phyloP scores from a whole-genome alignment of 2,797 vertebrate genomes.

The Muscicapa comitata region DNA sequence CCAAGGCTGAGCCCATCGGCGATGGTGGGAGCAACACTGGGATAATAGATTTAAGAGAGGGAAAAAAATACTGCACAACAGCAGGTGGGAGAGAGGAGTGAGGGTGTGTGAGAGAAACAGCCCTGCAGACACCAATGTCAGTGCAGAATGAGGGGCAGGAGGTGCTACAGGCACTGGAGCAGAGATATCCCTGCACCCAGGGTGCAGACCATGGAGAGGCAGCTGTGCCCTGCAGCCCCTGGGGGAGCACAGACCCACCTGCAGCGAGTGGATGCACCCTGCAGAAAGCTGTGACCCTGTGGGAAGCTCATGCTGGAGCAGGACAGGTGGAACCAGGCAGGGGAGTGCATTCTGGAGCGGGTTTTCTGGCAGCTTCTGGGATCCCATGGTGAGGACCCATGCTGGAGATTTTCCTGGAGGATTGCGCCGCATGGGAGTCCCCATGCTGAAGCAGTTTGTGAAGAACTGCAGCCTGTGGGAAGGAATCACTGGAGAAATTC shows the following conservation, averaged over 20 bases:
- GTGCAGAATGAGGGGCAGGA: background rate
- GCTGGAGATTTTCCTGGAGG: background rate
- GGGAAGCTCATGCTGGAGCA: background rate
- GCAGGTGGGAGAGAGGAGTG: background rate
- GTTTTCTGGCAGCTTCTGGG: background rate
- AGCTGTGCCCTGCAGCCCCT: background rate
- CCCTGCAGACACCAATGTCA: background rate
- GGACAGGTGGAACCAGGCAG: background rate
- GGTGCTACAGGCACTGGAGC: background rate
- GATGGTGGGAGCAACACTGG: accelerated
- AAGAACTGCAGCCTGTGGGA: background rate
- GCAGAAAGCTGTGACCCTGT: background rate
- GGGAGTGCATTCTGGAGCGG: background rate
- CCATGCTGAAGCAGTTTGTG: background rate
- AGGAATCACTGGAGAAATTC: background rate
- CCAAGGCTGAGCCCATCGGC: accelerated
- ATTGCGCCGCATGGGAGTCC: accelerated
- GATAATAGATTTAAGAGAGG: background rate
- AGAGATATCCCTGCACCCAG: accelerated
- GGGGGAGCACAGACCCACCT: too few relatives aligned
- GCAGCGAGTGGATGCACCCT: background rate
- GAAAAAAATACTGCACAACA: background rate
- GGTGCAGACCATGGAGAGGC: too few relatives aligned
- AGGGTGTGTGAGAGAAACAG: background rate
- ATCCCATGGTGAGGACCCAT: accelerated